phyloP scores from a whole-genome alignment of 1,140 invertebrate species.

The Ceratosolen fusciceps region DNA sequence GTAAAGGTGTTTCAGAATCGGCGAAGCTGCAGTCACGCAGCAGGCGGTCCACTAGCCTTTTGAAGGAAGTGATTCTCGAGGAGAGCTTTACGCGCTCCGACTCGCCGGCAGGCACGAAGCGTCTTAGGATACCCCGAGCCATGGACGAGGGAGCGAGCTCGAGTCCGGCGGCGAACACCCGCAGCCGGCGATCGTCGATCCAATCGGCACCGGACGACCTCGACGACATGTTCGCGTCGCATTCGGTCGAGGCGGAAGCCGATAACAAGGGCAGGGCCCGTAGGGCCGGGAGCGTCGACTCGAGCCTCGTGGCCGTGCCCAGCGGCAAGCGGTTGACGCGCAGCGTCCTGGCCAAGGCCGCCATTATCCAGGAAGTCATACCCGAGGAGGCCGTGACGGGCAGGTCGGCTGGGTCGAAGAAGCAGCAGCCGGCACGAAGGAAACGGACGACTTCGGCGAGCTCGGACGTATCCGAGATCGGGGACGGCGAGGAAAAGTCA shows the following conservation, averaged over 20 bases:
- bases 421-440: slow-evolving; percentile 39
- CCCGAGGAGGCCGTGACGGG: slow-evolving; percentile 42
- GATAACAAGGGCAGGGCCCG: slow-evolving; percentile 50
- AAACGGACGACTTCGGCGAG: slow-evolving; percentile 52
- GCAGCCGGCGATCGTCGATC: slow-evolving; percentile 56
- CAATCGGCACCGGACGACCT: slow-evolving; percentile 61
- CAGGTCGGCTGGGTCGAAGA: slow-evolving; percentile 26
- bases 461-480: slow-evolving; percentile 10
- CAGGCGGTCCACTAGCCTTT: slow-evolving; percentile 48
- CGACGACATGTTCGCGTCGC: slow-evolving; percentile 53
- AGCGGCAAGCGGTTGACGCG: slow-evolving; percentile 45
- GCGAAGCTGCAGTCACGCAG: background rate
- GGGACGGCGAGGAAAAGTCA: slow-evolving; percentile 23
- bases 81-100: slow-evolving; percentile 24
- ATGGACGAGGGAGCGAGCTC: slow-evolving; percentile 2
- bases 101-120: background rate
- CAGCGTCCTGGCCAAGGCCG: slow-evolving; percentile 40
- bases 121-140: background rate
- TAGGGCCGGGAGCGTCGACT: slow-evolving; percentile 60
- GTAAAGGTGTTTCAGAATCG: slow-evolving; percentile 34
- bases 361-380: slow-evolving; percentile 52
- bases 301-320: slow-evolving; percentile 23
- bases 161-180: slow-evolving; percentile 52
- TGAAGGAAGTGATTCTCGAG: slow-evolving; percentile 55
- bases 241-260: background rate